Conservation (phyloP, 2,797 vertebrate genomes). For the Myotis myotis region DNA sequence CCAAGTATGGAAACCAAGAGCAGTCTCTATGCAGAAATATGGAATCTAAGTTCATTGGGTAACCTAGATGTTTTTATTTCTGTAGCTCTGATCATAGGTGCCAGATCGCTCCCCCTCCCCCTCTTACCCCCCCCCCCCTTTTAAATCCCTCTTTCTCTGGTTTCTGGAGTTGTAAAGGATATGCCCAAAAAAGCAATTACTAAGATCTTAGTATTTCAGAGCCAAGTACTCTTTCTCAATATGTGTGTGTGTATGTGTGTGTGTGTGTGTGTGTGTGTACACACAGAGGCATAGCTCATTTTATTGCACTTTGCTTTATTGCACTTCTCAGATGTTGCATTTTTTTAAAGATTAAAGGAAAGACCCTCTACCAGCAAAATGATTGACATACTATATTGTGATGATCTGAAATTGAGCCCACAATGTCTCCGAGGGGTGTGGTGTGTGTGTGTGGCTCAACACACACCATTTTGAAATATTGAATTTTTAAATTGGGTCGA, state of each 20-base stretch:
- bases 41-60: background rate
- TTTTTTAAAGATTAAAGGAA: background rate
- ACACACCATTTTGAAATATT: conserved; percentile 12
- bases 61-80: background rate
- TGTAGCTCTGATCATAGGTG: background rate
- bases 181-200: background rate
- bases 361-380: background rate
- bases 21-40: background rate
- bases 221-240: background rate
- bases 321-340: background rate
- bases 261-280: background rate
- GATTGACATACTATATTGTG: background rate
- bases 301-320: background rate
- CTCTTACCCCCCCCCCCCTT: accelerated
- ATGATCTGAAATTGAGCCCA: background rate
- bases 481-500: background rate
- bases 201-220: background rate
- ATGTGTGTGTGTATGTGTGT: background rate
- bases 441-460: background rate
- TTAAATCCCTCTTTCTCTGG: background rate
- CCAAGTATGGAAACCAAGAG: background rate
- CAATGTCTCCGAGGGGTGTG: background rate
- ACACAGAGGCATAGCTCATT: background rate
- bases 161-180: background rate
- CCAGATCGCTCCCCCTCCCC: background rate